Evolutionary conservation across 2,113 vertebrate genomes (phyloP).

Genomic region (Periophthalmus modestus): DNA sequence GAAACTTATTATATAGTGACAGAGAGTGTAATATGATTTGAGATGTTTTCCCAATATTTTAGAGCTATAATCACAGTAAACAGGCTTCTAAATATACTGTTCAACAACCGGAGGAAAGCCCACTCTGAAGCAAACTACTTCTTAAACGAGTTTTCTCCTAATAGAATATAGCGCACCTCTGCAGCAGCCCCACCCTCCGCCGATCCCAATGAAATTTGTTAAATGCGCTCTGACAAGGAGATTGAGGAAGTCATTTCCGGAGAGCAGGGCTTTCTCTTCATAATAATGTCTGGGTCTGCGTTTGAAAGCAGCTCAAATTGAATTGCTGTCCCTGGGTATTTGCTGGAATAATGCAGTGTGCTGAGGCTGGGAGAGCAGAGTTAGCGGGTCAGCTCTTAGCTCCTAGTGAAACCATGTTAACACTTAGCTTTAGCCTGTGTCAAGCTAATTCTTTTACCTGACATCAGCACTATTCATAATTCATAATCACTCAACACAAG

Average conservation of each 20-base stretch:
- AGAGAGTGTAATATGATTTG: too few relatives aligned
- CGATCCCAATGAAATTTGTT: slow-evolving; percentile 16
- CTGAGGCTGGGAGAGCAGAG: background rate
- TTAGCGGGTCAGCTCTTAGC: slow-evolving; percentile 24
- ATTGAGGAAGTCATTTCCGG: slow-evolving; percentile 24
- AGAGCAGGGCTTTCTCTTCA: slow-evolving; percentile 33
- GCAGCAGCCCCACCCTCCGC: background rate
- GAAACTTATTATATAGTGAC: too few relatives aligned
- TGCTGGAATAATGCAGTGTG: slow-evolving; percentile 32
- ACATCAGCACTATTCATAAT: slow-evolving; percentile 25
- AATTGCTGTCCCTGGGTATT: slow-evolving; percentile 43
- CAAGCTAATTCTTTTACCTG: slow-evolving; percentile 12
- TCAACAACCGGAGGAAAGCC: background rate
- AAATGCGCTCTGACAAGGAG: slow-evolving; percentile 38
- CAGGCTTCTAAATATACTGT: background rate
- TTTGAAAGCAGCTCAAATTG: slow-evolving; percentile 44
- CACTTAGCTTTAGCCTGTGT: slow-evolving; percentile 16
- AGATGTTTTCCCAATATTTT: too few relatives aligned
- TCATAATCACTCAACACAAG: slow-evolving; percentile 18
- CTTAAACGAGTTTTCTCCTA: background rate
- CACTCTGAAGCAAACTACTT: background rate
- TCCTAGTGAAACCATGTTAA: slow-evolving; percentile 14
- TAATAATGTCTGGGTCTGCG: slow-evolving; percentile 30
- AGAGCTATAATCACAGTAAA: background rate
- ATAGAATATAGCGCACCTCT: background rate